Conservation (phyloP, 2,888 invertebrate genomes). For the Automeris io region DNA sequence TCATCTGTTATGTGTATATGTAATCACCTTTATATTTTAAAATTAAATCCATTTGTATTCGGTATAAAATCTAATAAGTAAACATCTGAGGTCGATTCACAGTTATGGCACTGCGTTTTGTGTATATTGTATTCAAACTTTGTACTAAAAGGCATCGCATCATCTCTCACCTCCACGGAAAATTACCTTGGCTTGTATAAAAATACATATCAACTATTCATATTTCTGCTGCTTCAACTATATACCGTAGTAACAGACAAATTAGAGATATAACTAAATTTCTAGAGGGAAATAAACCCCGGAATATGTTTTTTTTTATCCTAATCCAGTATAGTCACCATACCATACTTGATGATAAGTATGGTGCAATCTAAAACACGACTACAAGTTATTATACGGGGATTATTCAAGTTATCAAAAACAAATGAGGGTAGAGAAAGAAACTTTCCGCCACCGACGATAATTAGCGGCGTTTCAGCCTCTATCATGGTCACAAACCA, state of each 20-base stretch:
- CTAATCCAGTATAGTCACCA: too few relatives aligned
- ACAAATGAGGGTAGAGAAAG: too few relatives aligned
- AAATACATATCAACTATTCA: constrained; percentile 74
- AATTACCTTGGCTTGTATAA: constrained; percentile 61
- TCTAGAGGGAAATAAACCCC: not conserved
- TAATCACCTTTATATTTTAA: constrained; percentile 76
- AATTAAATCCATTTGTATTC: constrained; percentile 77
- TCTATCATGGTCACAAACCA: too few relatives aligned
- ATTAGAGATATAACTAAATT: too few relatives aligned
- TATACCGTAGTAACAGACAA: constrained; percentile 26
- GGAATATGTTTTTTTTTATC: too few relatives aligned
- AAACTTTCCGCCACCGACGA: too few relatives aligned
- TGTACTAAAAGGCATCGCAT: constrained; percentile 43
- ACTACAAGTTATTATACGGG: too few relatives aligned
- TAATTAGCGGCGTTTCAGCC: too few relatives aligned
- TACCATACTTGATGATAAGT: too few relatives aligned
- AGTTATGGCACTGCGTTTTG: constrained; percentile 71
- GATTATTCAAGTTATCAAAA: too few relatives aligned
- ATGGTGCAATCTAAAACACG: too few relatives aligned
- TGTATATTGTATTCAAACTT: constrained; percentile 70
- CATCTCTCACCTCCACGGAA: constrained; percentile 34
- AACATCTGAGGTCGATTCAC: constrained; percentile 72
- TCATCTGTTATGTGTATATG: constrained; percentile 78
- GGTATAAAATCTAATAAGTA: constrained; percentile 77
- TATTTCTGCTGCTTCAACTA: constrained; percentile 67